phyloP scores from a whole-genome alignment of 2,113 vertebrate species.

The Falcunculus frontatus region DNA sequence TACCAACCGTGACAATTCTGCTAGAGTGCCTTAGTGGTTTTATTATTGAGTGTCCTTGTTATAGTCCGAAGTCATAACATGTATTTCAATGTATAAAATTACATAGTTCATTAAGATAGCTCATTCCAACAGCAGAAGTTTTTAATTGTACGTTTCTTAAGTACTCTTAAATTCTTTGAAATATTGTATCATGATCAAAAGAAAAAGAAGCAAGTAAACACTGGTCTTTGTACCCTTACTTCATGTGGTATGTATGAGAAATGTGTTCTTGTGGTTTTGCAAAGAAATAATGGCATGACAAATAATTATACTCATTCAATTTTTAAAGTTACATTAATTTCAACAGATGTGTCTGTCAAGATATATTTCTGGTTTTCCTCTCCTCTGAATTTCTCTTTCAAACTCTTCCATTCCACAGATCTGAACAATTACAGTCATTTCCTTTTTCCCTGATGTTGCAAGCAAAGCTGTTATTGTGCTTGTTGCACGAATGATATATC shows the following conservation, averaged over 20 bases:
- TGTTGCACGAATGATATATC: background rate
- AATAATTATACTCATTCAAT: background rate
- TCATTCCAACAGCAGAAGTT: background rate
- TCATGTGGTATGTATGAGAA: background rate
- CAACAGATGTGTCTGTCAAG: background rate
- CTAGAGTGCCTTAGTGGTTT: background rate
- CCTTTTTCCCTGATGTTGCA: background rate
- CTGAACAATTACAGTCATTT: background rate
- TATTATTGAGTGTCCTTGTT: background rate
- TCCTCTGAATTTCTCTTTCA: background rate
- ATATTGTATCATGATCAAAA: background rate
- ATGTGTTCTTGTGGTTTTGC: background rate
- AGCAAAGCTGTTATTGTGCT: background rate
- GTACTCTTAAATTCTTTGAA: background rate
- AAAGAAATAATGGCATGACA: background rate
- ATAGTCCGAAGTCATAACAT: background rate
- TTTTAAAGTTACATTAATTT: background rate
- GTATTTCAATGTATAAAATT: background rate
- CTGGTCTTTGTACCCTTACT: background rate
- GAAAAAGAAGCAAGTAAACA: background rate
- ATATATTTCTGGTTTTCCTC: background rate
- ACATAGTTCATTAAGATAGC: background rate
- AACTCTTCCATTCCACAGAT: background rate
- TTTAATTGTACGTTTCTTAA: background rate
- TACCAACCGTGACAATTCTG: rapidly evolving